phyloP scores from a whole-genome alignment of 2,113 vertebrate genomes.

The Scalopus aquaticus region DNA sequence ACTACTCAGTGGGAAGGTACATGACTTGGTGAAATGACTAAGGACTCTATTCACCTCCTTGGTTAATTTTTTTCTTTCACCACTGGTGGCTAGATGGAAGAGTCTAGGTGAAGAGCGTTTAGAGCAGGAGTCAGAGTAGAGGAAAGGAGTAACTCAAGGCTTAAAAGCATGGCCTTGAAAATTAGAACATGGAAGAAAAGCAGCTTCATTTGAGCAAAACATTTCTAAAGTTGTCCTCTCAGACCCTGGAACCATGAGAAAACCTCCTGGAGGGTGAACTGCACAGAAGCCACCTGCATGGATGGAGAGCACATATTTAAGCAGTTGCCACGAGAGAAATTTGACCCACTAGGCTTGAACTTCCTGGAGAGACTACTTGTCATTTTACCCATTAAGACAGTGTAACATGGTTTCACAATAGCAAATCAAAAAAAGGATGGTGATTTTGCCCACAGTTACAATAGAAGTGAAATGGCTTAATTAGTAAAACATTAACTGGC shows the following conservation, averaged over 20 bases:
- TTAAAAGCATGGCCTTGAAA: background rate
- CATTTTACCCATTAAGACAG: constrained; percentile 41
- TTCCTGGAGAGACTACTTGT: constrained; percentile 29
- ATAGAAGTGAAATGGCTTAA: constrained; percentile 75
- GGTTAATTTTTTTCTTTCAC: background rate
- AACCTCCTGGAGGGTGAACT: background rate
- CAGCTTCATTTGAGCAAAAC: background rate
- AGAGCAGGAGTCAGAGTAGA: background rate
- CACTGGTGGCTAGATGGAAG: background rate
- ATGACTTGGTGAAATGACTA: background rate
- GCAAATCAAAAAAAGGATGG: constrained; percentile 64
- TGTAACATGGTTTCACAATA: constrained; percentile 51
- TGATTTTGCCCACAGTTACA: constrained; percentile 50
- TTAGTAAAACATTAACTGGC: constrained; percentile 78
- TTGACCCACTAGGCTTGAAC: background rate
- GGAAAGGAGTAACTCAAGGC: background rate
- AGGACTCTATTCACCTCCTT: background rate
- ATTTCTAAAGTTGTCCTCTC: background rate
- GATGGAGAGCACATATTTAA: background rate
- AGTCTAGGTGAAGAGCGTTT: background rate
- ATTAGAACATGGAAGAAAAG: background rate
- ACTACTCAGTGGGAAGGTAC: background rate
- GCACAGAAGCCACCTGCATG: background rate
- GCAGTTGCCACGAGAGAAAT: constrained; percentile 24
- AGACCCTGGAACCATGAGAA: background rate